A percentile compares a stretch with the other conserved stretches of the same genome.
These are phyloP conservation scores for Platygyra sinensis DNA, from an alignment of 64 coral and sea anemone species.

Conservation along the genomic window DNA sequence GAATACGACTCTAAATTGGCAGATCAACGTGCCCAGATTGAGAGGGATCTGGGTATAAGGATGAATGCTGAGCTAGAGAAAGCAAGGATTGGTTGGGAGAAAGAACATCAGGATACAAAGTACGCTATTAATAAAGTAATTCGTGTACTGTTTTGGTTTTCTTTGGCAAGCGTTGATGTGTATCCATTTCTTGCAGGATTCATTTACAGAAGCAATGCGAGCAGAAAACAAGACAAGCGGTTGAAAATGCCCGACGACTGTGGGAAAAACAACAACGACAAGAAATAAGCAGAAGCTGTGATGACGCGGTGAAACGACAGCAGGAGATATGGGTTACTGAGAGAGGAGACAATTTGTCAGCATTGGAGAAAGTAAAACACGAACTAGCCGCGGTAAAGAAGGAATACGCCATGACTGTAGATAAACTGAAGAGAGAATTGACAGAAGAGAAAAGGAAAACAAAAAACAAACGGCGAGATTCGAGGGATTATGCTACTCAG, in stretches of 20 bases:
- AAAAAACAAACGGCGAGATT: constrained; percentile 41
- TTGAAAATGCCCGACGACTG: constrained; percentile 61
- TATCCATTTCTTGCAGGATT: neutral
- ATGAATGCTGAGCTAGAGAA: constrained; percentile 62
- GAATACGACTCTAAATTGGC: constrained; percentile 57
- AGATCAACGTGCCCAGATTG: constrained; percentile 47
- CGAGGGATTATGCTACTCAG: constrained; percentile 51
- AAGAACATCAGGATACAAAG: constrained; percentile 88
- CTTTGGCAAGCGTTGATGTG: neutral
- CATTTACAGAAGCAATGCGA: constrained; percentile 86
- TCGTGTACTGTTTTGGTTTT: neutral
- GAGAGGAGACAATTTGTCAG: constrained; percentile 51
- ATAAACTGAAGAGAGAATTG: constrained; percentile 68
- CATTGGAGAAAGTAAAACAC: constrained; percentile 51
- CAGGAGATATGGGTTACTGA: constrained; percentile 71
- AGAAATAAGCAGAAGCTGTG: constrained; percentile 35
- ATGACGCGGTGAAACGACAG: constrained; percentile 58
- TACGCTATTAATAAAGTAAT: neutral
- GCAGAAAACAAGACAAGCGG: constrained; percentile 61
- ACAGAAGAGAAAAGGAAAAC: constrained; percentile 48
- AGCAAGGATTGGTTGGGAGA: constrained; percentile 81
- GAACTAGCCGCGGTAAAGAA: constrained; percentile 61
- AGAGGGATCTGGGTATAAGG: constrained; percentile 65
- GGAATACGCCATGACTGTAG: constrained; percentile 34
- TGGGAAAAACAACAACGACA: constrained; percentile 71